Evolutionary conservation across 2,888 invertebrate genomes (phyloP), one percentile per base, ranked within the genome.

Genomic region (Epirrita christyi): DNA sequence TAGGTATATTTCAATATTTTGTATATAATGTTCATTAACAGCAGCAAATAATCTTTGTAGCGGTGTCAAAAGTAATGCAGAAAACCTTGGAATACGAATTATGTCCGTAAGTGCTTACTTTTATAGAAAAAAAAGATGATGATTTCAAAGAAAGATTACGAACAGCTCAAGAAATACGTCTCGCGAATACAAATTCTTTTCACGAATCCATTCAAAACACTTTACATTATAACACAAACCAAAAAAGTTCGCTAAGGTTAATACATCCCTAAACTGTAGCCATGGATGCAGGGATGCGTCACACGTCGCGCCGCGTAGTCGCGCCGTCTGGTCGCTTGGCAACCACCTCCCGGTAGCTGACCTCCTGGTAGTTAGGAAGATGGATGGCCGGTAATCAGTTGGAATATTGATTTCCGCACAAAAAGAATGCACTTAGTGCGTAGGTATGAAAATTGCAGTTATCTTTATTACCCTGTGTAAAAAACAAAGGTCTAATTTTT

Each of bases 311-410:
- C 71, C 86, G 67, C 65, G 63, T 56, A 66, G 83, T 76, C 81
- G 76, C 80, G 87, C 71, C 80, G 79, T 76, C 73, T 71, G 71
- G 79, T 67, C 76, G 79, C 76, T 69, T 72, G 71, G 71, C 72
- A 61, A 69, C 63, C 73, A 76, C 68, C 71, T 74, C 69, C 68
- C 61, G 60, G 75, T 80, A 70, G 72, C 73, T 80, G 80, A 82
- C 80, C 83, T 73, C 73, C 67, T 71, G 64, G 71, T 77, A 78
- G 71, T 68, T 72, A 40, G 45, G 43, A 56, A 57, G 58, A 64
- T 63, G 58, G 59, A 59, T 59, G 43, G 43, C 51, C 13, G 38
- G 37, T 51, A 55, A 55, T 59, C 55, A 52, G 47, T 55, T 52
- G 47, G 42, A 48, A 59, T 51, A 59, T 59, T 51, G 55, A 59